Evolutionary conservation across 2,888 invertebrate genomes (phyloP).

Genomic region (Lordiphosa fenestrarum): DNA sequence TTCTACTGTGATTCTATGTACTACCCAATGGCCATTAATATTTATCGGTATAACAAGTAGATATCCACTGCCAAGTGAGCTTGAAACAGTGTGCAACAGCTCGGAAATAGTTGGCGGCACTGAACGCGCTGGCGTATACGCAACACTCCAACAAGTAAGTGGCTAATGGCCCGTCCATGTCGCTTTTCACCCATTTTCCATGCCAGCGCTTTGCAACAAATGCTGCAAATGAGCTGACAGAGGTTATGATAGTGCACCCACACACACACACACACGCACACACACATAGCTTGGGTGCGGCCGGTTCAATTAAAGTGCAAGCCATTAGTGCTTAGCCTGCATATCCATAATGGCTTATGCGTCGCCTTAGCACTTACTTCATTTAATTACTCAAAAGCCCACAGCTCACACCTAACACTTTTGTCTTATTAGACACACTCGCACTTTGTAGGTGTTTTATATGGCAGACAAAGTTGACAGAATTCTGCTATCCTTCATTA

Average conservation of each 20-base stretch:
- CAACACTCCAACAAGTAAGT: conserved; percentile 25
- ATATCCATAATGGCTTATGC: conserved; percentile 58
- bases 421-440: conserved; percentile 57
- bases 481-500: conserved; percentile 32
- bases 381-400: conserved; percentile 64
- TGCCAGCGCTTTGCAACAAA: conserved; percentile 52
- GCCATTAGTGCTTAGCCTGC: conserved; percentile 52
- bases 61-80: conserved; percentile 54
- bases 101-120: conserved; percentile 59
- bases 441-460: conserved; percentile 20
- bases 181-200: conserved; percentile 30
- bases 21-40: too few relatives aligned
- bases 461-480: conserved; percentile 30
- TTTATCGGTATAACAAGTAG: conserved; percentile 8
- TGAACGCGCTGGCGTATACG: conserved; percentile 54
- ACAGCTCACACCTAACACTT: conserved; percentile 38
- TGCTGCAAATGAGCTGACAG: conserved; percentile 69
- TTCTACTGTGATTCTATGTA: too few relatives aligned
- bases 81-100: conserved; percentile 68
- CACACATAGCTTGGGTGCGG: conserved; percentile 41
- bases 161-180: conserved; percentile 33
- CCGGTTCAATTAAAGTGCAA: conserved; percentile 59
- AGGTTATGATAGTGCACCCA: conserved; percentile 53
- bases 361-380: conserved; percentile 48
- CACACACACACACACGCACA: conserved; percentile 17